Evolutionary conservation across 30 jellyfish, hydroid and myxozoan genomes (phyloP).

Genomic region (Clytia hemisphaerica): DNA sequence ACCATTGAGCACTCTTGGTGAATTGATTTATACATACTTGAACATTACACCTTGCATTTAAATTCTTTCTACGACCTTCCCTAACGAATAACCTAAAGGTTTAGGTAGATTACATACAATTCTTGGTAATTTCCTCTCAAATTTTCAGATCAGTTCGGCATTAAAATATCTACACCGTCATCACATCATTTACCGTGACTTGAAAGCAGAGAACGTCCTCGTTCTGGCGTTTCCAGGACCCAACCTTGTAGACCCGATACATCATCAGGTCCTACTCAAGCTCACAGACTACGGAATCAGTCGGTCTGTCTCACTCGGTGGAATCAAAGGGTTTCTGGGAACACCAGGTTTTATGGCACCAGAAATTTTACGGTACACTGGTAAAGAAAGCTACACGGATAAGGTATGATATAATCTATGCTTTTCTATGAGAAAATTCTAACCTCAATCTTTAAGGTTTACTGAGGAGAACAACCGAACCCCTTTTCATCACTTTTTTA

Average conservation of each 20-base stretch:
- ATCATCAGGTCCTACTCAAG: slow-evolving; percentile 34
- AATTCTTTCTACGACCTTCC: too few relatives aligned
- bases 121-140: not conserved
- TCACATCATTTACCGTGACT: slow-evolving; percentile 76
- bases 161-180: slow-evolving; percentile 69
- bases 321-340: slow-evolving; percentile 73
- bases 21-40: too few relatives aligned
- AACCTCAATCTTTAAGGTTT: too few relatives aligned
- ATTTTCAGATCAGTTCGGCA: slow-evolving; percentile 64
- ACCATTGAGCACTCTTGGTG: too few relatives aligned
- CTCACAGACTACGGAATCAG: slow-evolving; percentile 94
- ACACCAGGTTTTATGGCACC: slow-evolving; percentile 96
- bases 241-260: slow-evolving; percentile 20
- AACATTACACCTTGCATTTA: too few relatives aligned
- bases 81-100: too few relatives aligned
- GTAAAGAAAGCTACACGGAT: slow-evolving; percentile 74
- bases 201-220: slow-evolving; percentile 79
- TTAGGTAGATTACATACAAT: too few relatives aligned
- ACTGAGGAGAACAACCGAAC: too few relatives aligned
- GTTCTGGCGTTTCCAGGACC: slow-evolving; percentile 94
- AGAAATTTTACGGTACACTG: slow-evolving; percentile 64
- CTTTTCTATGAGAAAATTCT: too few relatives aligned
- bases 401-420: slow-evolving; percentile 41
- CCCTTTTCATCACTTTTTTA: too few relatives aligned
- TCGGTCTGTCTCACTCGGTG: slow-evolving; percentile 76